phyloP scores from a whole-genome alignment of 2,113 vertebrate genomes.

The Passer domesticus region DNA sequence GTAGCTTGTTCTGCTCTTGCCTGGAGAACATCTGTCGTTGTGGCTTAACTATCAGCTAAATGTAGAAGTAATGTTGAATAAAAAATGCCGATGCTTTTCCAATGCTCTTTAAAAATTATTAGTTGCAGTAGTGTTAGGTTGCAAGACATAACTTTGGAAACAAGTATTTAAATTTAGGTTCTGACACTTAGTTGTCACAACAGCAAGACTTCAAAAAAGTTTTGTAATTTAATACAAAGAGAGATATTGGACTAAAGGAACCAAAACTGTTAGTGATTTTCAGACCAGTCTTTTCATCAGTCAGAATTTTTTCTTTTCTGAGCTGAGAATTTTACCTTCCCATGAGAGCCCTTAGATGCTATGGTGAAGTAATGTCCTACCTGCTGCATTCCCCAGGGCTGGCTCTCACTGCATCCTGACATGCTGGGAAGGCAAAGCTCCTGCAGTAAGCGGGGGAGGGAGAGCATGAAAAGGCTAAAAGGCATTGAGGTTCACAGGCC shows the following conservation, averaged over 20 bases:
- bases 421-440: not conserved
- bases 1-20: slow-evolving; percentile 52
- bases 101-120: slow-evolving; percentile 40
- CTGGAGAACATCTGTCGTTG: slow-evolving; percentile 77
- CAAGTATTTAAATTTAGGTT: not conserved
- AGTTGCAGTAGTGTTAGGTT: slow-evolving; percentile 60
- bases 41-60: slow-evolving; percentile 78
- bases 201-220: not conserved
- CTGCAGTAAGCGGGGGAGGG: not conserved
- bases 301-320: not conserved
- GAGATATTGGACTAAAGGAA: not conserved
- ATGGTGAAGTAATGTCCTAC: not conserved
- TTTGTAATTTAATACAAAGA: not conserved
- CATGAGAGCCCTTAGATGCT: not conserved
- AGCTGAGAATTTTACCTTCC: not conserved
- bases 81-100: slow-evolving; percentile 65
- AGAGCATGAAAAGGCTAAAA: not conserved
- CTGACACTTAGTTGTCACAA: not conserved
- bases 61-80: slow-evolving; percentile 79
- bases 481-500: not conserved
- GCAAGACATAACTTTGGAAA: slow-evolving; percentile 30
- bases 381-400: not conserved
- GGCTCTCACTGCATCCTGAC: fast-evolving
- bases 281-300: not conserved
- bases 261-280: not conserved